Evolutionary conservation across 2,797 vertebrate species (phyloP).

Genomic region (Sphaeramia orbicularis): DNA sequence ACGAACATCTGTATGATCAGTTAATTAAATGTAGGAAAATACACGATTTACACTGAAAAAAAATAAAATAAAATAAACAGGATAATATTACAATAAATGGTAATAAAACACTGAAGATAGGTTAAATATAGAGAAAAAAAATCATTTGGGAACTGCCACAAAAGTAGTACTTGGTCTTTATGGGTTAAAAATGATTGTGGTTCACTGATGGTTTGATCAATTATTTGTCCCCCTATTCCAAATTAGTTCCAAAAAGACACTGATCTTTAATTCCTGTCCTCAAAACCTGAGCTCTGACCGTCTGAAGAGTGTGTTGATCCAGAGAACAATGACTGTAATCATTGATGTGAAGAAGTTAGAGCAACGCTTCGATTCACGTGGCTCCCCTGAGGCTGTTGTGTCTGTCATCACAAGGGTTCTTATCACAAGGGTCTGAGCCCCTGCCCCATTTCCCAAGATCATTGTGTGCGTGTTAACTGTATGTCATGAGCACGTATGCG

Average conservation of each 20-base stretch:
- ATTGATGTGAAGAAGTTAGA: constrained; percentile 11
- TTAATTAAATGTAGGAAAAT: too few species aligned
- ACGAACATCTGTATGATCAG: too few species aligned
- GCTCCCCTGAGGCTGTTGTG: constrained; percentile 48
- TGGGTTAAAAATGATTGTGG: too few species aligned
- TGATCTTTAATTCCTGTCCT: background rate
- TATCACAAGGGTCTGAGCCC: constrained; percentile 51
- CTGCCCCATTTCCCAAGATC: constrained; percentile 39
- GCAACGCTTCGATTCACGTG: constrained; percentile 15
- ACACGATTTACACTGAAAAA: too few species aligned
- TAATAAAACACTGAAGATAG: too few species aligned
- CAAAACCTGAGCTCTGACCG: background rate
- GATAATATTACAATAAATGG: too few species aligned
- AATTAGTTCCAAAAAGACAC: background rate
- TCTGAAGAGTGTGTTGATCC: background rate
- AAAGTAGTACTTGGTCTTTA: too few species aligned
- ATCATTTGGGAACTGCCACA: too few species aligned
- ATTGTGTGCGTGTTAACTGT: constrained; percentile 17
- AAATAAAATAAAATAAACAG: too few species aligned
- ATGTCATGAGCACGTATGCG: background rate
- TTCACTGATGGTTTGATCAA: too few species aligned
- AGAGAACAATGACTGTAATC: constrained; percentile 1
- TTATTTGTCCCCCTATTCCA: too few species aligned
- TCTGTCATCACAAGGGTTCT: constrained; percentile 44
- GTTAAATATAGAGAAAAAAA: too few species aligned